Evolutionary conservation across 1,140 invertebrate species (phyloP).

Genomic region (Contarinia nasturtii): DNA sequence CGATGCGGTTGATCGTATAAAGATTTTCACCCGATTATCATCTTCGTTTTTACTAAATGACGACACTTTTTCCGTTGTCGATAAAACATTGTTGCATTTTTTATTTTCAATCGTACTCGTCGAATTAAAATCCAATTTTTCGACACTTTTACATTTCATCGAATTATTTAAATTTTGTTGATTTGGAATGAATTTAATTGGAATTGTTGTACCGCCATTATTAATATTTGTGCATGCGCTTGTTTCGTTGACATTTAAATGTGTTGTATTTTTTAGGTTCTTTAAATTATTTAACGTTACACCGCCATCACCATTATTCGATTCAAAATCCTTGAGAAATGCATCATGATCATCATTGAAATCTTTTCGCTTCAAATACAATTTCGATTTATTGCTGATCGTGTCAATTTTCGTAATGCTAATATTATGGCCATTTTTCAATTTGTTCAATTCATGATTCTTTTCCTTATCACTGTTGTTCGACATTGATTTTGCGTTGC

Average conservation of each 20-base stretch:
- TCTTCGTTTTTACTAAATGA: not conserved
- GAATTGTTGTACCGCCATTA: no score
- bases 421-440: not conserved
- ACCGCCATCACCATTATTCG: no score
- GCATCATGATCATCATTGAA: not conserved
- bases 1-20: not conserved
- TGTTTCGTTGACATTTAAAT: no score
- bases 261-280: no score
- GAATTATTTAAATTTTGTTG: conserved; percentile 1
- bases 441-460: not conserved
- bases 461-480: not conserved
- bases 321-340: no score
- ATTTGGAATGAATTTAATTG: not conserved
- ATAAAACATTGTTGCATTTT: not conserved
- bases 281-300: no score
- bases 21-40: conserved; percentile 14
- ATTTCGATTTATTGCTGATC: not conserved
- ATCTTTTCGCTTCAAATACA: no score
- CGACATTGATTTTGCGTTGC: no score
- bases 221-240: no score
- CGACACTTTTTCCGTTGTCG: not conserved
- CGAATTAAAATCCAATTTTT: not conserved
- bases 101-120: not conserved
- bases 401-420: not conserved
- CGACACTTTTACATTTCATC: not conserved